Evolutionary conservation across 2,888 invertebrate species (phyloP), one percentile per base, ranked within the genome.

Genomic region (Saturnia pavonia): DNA sequence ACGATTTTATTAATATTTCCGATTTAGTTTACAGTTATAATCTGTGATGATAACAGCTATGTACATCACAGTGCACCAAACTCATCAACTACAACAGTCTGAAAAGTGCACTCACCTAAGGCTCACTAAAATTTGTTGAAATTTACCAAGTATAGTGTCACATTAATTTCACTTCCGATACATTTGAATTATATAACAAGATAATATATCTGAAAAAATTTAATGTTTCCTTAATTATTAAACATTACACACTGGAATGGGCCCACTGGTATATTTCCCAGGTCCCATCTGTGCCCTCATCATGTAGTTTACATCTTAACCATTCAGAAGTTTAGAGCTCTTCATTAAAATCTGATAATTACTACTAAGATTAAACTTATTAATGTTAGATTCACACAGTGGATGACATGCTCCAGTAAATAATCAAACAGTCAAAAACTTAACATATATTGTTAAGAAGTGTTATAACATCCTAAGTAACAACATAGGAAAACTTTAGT

Each of bases 151-250:
- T 88, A 84, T 88, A 87, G 54, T 85, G 85, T 88, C 83, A 82
- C 84, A 84, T 83, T 83, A 86, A 86, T 85, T 90, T 90, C 90
- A 84, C 87, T 88, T 85, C 86, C 82, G 89, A 92, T 93, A 94
- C 92, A 93, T 89, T 92, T 94, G 90, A 93, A 92, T 90, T 91
- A 94, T 92, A 93, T 94, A 94, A 94, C 94, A 94, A 94, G 92
- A 92, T 91, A 92, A 93, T 94, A 94, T 93, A 94, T 94, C 91
- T 94, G 94, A 94, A 92, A 92, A 89, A 90, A 89, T 93, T 92
- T 91, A 91, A 92, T 92, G 91, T 91, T 90, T 90, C 86, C 92
- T 91, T 93, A 92, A 90, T 85, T 89, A 90, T 88, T 91, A 90
- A 91, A 91, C 90, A 90, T 92, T 91, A 91, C 89, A 91, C 90